These are phyloP conservation scores for Synergus umbraculus DNA, from an alignment of 2,888 invertebrate species.

Conservation along the genomic window DNA sequence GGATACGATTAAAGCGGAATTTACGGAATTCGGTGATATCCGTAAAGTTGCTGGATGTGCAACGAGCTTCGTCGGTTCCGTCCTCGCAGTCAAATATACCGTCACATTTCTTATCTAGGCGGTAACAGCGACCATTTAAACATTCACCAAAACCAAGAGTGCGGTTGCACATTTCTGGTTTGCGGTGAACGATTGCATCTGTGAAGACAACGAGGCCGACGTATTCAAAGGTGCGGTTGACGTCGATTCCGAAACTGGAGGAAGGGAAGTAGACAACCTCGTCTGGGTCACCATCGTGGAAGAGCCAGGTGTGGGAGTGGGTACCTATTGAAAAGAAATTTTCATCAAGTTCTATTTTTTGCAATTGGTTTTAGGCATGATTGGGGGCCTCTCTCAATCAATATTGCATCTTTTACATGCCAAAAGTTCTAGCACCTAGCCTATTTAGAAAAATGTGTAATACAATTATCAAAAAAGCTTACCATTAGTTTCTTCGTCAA, in stretches of 20 bases:
- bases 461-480: neutral
- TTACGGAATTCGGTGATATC: constrained; percentile 87
- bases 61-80: constrained; percentile 90
- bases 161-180: constrained; percentile 84
- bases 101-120: constrained; percentile 87
- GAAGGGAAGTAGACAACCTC: constrained; percentile 92
- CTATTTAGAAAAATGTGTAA: neutral
- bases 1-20: constrained; percentile 91
- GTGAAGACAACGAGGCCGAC: constrained; percentile 94
- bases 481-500: constrained; percentile 91
- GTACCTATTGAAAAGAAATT: constrained; percentile 75
- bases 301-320: constrained; percentile 89
- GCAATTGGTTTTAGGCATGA: neutral
- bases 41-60: constrained; percentile 83
- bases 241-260: constrained; percentile 94
- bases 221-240: constrained; percentile 95
- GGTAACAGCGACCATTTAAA: constrained; percentile 89
- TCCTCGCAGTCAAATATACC: constrained; percentile 88
- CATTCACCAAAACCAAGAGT: constrained; percentile 89
- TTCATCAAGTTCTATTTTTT: neutral
- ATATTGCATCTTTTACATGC: no score
- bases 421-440: no score
- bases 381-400: no score
- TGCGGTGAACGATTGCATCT: constrained; percentile 88
- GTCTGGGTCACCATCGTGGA: constrained; percentile 91